A percentile compares a stretch with the other conserved stretches of the same genome.
These are phyloP conservation scores for Allolobophora icterica DNA, from an alignment of 2,888 invertebrate species.

Conservation along the genomic window DNA sequence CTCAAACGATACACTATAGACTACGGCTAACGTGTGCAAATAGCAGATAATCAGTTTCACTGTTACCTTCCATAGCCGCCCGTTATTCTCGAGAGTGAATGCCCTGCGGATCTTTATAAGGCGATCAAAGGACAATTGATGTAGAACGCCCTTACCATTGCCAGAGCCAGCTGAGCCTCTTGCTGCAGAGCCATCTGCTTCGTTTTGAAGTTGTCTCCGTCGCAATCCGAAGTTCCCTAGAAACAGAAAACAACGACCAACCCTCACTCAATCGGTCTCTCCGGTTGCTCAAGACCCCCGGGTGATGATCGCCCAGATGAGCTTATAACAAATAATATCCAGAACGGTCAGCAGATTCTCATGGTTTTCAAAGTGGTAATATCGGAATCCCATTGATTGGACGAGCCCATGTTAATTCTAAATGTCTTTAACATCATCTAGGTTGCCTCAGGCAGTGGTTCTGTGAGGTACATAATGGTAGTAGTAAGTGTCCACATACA, in stretches of 20 bases:
- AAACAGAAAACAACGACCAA: background rate
- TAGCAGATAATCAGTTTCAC: background rate
- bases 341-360: no score
- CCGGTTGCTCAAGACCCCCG: background rate
- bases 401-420: no score
- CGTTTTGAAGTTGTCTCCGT: background rate
- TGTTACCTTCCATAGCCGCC: no score
- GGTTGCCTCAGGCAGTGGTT: no score
- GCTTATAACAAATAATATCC: no score
- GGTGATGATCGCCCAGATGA: background rate
- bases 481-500: no score
- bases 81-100: background rate
- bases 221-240: background rate
- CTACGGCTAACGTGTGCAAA: background rate
- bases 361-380: no score
- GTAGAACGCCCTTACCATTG: background rate
- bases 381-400: no score
- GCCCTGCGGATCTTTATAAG: background rate
- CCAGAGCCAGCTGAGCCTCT: constrained; percentile 3
- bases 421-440: no score
- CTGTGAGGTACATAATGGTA: no score
- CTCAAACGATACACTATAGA: background rate
- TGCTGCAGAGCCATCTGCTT: background rate
- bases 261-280: background rate
- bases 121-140: background rate